phyloP scores from a whole-genome alignment of 2,797 vertebrate species.

The Lepilemur septentrionalis region DNA sequence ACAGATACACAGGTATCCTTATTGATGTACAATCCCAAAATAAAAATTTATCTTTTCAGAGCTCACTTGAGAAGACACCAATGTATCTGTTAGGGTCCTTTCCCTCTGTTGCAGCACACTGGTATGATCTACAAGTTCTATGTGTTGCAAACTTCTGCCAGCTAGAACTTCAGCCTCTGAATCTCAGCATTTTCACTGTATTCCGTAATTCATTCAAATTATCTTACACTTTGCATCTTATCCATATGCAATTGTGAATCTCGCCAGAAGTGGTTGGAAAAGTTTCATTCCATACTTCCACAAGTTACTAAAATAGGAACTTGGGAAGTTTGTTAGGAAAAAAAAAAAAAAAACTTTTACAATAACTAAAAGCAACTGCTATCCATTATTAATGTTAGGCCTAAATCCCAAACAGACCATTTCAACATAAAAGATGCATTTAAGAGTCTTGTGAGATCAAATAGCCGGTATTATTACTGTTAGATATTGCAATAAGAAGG shows the following conservation, averaged over 20 bases:
- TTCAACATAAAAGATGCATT: conserved; percentile 72
- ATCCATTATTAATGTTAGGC: conserved; percentile 75
- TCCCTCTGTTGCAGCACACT: neutral
- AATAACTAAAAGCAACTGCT: conserved; percentile 72
- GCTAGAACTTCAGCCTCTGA: conserved; percentile 62
- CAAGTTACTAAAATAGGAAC: conserved; percentile 77
- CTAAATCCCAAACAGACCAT: conserved; percentile 74
- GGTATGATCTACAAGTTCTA: conserved; percentile 43
- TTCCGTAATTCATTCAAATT: conserved; percentile 75
- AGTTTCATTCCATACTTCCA: conserved; percentile 78
- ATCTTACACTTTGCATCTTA: conserved; percentile 79
- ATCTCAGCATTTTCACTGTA: conserved; percentile 78
- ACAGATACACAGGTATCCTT: conserved; percentile 3
- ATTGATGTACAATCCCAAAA: neutral
- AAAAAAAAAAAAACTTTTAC: conserved; percentile 49
- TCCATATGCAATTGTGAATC: conserved; percentile 78
- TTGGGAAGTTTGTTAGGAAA: conserved; percentile 62
- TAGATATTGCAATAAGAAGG: conserved; percentile 63
- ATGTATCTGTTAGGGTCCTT: conserved; percentile 5
- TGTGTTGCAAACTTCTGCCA: conserved; percentile 69
- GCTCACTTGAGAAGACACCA: conserved; percentile 24
- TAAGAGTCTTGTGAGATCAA: conserved; percentile 70
- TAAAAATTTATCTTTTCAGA: neutral
- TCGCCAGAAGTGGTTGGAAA: conserved; percentile 76
- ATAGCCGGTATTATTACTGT: conserved; percentile 51